Evolutionary conservation across 2,113 vertebrate species (phyloP), one percentile per base, ranked within the genome.

Genomic region (Hystrix brachyura): DNA sequence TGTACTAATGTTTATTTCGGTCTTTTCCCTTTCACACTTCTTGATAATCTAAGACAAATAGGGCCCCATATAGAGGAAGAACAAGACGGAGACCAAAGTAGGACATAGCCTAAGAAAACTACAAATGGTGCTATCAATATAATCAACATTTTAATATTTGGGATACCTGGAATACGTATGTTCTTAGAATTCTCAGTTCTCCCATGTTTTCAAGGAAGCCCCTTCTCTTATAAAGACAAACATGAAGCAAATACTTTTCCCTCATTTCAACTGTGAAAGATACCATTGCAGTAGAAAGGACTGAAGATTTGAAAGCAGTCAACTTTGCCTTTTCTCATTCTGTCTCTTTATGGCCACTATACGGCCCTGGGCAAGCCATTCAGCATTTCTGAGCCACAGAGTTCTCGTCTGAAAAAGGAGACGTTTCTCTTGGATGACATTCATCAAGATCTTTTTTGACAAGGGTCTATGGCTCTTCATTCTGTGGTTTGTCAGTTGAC

Each of bases 21-120:
- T 79, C 34, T 76, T 95, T 92, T 92, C 69, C 19, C 46, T 87
- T 69, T 60, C 6, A 4, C 53, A 59, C 17, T 78, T 96, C 59
- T 71, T 85, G 7, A 23, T 87, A 92, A 25, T 94, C 34, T 86
- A 65, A 23, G 59, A 21, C 46, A 69, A 90, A 89, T 59, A 84
- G 15, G 51, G 32, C 62, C 62, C 79, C 29, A 5, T 34, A 43
- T 13, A 10, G 14, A 32, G 21, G 46, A 93, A 93, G 14, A 59
- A 64, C 7, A 71, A 21, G 55, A 38, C 14, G 76, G 90, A 64
- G 7, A 80, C 43, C 32, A 59, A 21, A 48, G 29, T 69, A 87
- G 74, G 18, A 87, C 27, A 32, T 72, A 17, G 29, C 53, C 12
- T 62, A 34, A 0, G 65, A 95, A 90, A 80, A 62, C 80, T 25